Conservation (phyloP, 2,113 vertebrate species). For the Azemiops feae region DNA sequence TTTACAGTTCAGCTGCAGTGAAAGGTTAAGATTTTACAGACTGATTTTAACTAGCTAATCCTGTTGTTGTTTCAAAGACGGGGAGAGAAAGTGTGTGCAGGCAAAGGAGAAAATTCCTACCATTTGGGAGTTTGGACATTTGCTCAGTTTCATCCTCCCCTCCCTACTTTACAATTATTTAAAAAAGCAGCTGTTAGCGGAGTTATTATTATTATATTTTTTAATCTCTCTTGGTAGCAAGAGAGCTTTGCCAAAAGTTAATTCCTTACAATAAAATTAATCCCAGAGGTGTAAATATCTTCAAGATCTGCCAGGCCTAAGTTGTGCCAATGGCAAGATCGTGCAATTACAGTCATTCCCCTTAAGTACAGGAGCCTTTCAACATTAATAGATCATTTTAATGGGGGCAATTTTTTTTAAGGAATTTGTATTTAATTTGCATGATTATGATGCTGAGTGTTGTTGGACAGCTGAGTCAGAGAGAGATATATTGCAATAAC, state of each 20-base stretch:
- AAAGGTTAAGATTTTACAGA: not conserved
- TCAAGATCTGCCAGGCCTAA: conserved; percentile 56
- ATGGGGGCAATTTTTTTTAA: conserved; percentile 73
- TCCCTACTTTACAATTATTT: conserved; percentile 23
- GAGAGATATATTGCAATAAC: conserved; percentile 19
- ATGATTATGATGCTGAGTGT: conserved; percentile 63
- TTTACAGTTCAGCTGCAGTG: not conserved
- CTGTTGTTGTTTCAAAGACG: not conserved
- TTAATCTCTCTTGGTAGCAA: conserved; percentile 28
- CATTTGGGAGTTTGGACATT: not conserved
- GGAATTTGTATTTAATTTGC: conserved; percentile 72
- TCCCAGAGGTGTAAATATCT: conserved; percentile 59
- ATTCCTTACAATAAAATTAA: conserved; percentile 60
- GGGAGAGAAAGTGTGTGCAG: not conserved
- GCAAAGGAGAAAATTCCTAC: not conserved
- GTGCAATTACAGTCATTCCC: conserved; percentile 67
- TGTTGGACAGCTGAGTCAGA: conserved; percentile 36
- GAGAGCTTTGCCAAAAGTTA: conserved; percentile 59
- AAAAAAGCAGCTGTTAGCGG: conserved; percentile 12
- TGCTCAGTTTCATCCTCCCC: not conserved
- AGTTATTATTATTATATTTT: not conserved
- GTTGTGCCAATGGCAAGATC: conserved; percentile 65
- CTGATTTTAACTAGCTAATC: not conserved
- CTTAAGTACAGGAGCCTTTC: conserved; percentile 65
- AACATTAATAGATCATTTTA: conserved; percentile 72